Percentiles rank a stretch among this genome's conserved stretches.
Conservation (phyloP, 2,113 vertebrate genomes). For the Silurus meridionalis region DNA sequence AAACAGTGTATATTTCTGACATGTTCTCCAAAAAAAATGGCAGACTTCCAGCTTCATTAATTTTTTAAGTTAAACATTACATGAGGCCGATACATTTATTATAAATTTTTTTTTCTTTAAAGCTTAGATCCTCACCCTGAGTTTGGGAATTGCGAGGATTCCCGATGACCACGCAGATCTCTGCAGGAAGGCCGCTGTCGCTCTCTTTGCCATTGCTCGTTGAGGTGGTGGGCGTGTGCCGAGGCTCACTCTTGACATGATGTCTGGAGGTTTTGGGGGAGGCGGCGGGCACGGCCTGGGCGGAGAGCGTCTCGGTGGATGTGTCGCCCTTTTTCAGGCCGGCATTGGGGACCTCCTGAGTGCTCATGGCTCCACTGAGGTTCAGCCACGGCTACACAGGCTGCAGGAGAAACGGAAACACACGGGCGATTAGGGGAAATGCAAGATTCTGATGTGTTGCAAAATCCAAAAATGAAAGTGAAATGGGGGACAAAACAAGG, state of each 20-base stretch:
- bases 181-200: slow-evolving; percentile 78
- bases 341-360: slow-evolving; percentile 66
- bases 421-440: background rate
- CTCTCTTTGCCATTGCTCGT: slow-evolving; percentile 80
- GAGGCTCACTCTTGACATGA: slow-evolving; percentile 85
- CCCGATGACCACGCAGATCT: slow-evolving; percentile 96
- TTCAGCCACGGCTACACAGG: slow-evolving; percentile 61
- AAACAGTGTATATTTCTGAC: too few relatives aligned
- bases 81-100: too few relatives aligned
- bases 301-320: slow-evolving; percentile 61
- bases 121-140: slow-evolving; percentile 71
- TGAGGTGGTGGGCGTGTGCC: slow-evolving; percentile 59
- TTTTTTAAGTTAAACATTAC: too few relatives aligned
- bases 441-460: background rate
- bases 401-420: slow-evolving; percentile 1
- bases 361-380: slow-evolving; percentile 72
- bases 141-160: slow-evolving; percentile 88
- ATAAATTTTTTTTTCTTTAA: too few relatives aligned
- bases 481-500: background rate
- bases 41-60: too few relatives aligned
- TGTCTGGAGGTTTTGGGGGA: slow-evolving; percentile 58
- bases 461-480: background rate
- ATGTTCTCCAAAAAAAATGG: too few relatives aligned
- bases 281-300: slow-evolving; percentile 69
- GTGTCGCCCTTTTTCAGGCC: slow-evolving; percentile 64